Evolutionary conservation across 2,797 vertebrate genomes (phyloP).

Genomic region (Manis pentadactyla): DNA sequence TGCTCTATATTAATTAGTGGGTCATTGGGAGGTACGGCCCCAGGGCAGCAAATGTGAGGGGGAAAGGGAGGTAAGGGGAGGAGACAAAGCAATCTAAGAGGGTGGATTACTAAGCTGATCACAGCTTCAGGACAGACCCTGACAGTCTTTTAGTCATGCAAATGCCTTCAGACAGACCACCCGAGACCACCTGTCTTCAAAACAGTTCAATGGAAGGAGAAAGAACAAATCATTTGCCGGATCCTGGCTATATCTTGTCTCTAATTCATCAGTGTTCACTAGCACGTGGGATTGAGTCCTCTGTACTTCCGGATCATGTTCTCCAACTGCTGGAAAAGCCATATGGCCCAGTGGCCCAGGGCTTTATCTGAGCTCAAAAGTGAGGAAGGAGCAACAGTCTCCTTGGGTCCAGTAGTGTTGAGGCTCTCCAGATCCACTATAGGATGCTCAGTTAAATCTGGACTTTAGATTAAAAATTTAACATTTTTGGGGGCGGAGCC

Average conservation of each 20-base stretch:
- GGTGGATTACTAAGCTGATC: not conserved
- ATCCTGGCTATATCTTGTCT: not conserved
- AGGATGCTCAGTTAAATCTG: not conserved
- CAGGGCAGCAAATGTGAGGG: not conserved
- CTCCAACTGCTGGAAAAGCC: not conserved
- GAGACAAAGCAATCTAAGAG: not conserved
- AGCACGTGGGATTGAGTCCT: not conserved
- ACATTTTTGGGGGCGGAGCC: too few species aligned
- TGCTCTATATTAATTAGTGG: not conserved
- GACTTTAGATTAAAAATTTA: not conserved
- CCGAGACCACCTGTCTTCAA: not conserved
- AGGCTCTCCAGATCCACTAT: not conserved
- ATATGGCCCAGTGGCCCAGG: not conserved
- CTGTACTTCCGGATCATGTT: not conserved
- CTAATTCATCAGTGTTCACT: not conserved
- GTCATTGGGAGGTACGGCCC: not conserved
- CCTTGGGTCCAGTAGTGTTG: not conserved
- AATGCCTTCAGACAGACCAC: not conserved
- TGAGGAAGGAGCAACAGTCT: not conserved
- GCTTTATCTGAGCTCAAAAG: not conserved
- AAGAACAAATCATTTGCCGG: not conserved
- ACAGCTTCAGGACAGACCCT: not conserved
- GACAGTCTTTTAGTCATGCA: not conserved
- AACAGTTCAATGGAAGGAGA: not conserved
- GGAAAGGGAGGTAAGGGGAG: not conserved